A percentile compares a stretch with the other conserved stretches of the same genome.
phyloP scores from a whole-genome alignment of 2,113 vertebrate genomes.

The Cacatua alba region DNA sequence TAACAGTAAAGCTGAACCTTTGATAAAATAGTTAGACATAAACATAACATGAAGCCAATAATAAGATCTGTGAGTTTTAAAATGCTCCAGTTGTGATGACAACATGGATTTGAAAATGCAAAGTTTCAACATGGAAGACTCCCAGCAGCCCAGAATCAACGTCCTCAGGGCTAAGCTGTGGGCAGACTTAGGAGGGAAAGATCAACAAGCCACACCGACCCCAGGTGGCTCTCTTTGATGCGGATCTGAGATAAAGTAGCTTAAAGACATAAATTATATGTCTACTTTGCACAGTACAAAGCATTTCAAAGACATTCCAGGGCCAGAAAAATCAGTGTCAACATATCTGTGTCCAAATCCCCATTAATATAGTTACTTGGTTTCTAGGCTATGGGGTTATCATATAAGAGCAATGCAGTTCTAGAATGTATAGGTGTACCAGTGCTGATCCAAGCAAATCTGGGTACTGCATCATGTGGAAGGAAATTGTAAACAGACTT shows the following conservation, averaged over 20 bases:
- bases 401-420: not conserved
- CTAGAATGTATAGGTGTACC: not conserved
- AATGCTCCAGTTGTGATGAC: not conserved
- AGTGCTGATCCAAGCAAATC: not conserved
- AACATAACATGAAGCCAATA: not conserved
- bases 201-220: not conserved
- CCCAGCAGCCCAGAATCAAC: not conserved
- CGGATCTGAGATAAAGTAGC: accelerated
- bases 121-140: not conserved
- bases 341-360: not conserved
- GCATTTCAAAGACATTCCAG: not conserved
- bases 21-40: not conserved
- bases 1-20: not conserved
- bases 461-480: not conserved
- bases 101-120: not conserved
- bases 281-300: not conserved
- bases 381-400: not conserved
- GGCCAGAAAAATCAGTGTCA: not conserved
- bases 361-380: too few species aligned
- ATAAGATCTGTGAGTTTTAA: not conserved
- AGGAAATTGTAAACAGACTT: not conserved
- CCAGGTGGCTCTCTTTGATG: not conserved
- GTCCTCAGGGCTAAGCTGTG: not conserved
- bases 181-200: not conserved
- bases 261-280: not conserved